These are phyloP conservation scores for Merluccius polli DNA, from an alignment of 2,797 vertebrate species.

Conservation along the genomic window DNA sequence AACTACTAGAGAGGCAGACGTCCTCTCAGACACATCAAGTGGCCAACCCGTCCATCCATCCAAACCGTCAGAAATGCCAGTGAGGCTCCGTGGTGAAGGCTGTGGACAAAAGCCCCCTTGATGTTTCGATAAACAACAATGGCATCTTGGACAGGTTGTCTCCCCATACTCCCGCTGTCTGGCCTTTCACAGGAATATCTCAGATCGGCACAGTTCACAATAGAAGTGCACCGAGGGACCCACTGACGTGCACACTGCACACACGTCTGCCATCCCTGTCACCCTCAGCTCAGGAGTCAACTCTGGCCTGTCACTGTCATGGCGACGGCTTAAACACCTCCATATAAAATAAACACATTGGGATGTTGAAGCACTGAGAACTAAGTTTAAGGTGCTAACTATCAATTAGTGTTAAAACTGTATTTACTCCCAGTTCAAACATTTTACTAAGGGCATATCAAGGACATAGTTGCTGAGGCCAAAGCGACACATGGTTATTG, in stretches of 20 bases:
- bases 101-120: constrained; percentile 65
- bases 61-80: constrained; percentile 72
- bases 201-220: constrained; percentile 53
- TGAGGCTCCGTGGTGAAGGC: constrained; percentile 56
- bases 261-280: constrained; percentile 30
- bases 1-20: constrained; percentile 31
- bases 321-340: background rate
- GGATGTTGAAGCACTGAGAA: background rate
- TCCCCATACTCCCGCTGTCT: constrained; percentile 57
- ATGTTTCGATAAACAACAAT: constrained; percentile 77
- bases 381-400: background rate
- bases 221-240: constrained; percentile 44
- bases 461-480: background rate
- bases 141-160: constrained; percentile 66
- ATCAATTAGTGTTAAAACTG: background rate
- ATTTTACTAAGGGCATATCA: background rate
- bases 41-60: too few relatives aligned
- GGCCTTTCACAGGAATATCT: constrained; percentile 73
- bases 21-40: constrained; percentile 47
- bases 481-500: background rate
- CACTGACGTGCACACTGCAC: constrained; percentile 19
- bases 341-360: background rate
- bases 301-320: constrained; percentile 47
- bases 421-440: background rate
- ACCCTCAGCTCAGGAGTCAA: constrained; percentile 56